Evolutionary conservation across 2,113 vertebrate species (phyloP).

Genomic region (Antigone vipio): DNA sequence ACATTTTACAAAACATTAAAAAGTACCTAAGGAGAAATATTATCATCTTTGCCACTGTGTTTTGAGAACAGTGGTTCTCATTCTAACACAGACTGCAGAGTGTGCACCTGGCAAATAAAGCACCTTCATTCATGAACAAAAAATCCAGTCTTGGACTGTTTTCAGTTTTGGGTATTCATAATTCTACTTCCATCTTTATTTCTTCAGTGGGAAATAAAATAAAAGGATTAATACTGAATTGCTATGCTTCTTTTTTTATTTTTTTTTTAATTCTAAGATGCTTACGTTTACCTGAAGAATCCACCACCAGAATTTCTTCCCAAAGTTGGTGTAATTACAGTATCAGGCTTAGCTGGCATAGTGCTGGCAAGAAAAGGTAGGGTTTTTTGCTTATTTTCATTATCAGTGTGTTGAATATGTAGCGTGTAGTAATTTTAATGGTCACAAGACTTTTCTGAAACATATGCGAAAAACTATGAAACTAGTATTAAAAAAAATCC

Average conservation of each 20-base stretch:
- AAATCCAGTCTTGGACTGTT: neutral
- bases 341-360: slow-evolving; percentile 84
- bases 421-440: neutral
- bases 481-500: neutral
- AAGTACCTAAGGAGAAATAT: neutral
- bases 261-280: slow-evolving; percentile 70
- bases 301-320: slow-evolving; percentile 87
- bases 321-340: slow-evolving; percentile 79
- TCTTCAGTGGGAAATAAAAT: neutral
- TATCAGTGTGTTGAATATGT: neutral
- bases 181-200: neutral
- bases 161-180: neutral
- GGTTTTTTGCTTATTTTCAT: neutral
- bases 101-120: neutral
- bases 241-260: neutral
- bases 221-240: neutral
- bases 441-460: neutral
- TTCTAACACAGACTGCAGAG: neutral
- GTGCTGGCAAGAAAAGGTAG: slow-evolving; percentile 85
- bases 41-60: neutral
- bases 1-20: neutral
- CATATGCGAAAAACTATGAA: neutral
- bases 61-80: neutral
- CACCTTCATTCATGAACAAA: neutral
- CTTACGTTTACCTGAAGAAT: slow-evolving; percentile 86